Percentiles rank a stretch among this genome's conserved stretches.
Evolutionary conservation across 2,888 invertebrate species (phyloP).

Genomic region (Hirtodrosophila alboralis): DNA sequence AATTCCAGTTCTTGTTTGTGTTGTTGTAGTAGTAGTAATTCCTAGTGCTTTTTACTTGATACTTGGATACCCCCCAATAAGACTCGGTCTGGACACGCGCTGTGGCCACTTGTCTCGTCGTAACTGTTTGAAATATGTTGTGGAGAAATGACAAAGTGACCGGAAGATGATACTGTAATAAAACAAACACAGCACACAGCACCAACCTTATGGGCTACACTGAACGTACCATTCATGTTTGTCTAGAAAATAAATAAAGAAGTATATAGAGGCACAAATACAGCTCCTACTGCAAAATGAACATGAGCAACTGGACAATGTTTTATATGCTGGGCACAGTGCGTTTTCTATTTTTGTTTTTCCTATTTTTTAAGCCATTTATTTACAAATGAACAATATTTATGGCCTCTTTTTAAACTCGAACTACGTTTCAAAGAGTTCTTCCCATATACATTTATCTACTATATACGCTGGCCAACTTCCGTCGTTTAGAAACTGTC

Average conservation of each 20-base stretch:
- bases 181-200: conserved; percentile 58
- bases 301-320: conserved; percentile 61
- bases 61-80: conserved; percentile 16
- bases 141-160: conserved; percentile 81
- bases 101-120: conserved; percentile 71
- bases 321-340: conserved; percentile 63
- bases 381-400: conserved; percentile 79
- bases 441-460: too few relatives aligned
- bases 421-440: conserved; percentile 35
- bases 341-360: conserved; percentile 49
- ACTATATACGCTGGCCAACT: conserved; percentile 39
- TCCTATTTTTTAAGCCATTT: conserved; percentile 57
- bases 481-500: conserved; percentile 53
- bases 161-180: conserved; percentile 81
- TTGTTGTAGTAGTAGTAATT: conserved; percentile 12
- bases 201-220: conserved; percentile 11
- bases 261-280: conserved; percentile 1
- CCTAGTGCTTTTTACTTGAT: conserved; percentile 16
- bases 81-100: conserved; percentile 55
- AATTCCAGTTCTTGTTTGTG: conserved; percentile 58
- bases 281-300: conserved; percentile 37
- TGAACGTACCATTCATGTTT: conserved; percentile 48
- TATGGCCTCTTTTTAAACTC: conserved; percentile 68
- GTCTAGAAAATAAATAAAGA: conserved; percentile 54
- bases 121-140: conserved; percentile 78